Conservation (phyloP, 2,113 vertebrate genomes). For the Callorhinus ursinus region DNA sequence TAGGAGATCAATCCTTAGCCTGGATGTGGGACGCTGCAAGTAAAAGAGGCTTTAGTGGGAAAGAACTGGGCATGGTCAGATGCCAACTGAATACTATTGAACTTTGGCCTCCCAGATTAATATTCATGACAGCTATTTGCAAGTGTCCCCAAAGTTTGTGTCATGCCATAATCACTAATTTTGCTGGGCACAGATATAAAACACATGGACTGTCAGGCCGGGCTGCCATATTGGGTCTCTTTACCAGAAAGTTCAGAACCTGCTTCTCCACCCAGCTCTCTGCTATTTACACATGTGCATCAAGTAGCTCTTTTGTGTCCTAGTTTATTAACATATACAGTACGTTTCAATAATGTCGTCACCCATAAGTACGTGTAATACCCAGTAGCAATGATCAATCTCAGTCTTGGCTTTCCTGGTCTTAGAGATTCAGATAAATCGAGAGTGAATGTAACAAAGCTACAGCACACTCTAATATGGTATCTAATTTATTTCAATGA, state of each 20-base stretch:
- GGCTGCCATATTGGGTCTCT: neutral
- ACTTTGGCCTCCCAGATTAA: neutral
- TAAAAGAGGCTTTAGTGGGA: neutral
- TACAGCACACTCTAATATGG: neutral
- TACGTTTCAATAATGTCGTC: neutral
- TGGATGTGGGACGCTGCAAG: neutral
- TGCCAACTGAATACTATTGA: neutral
- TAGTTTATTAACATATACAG: neutral
- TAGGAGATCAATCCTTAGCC: neutral
- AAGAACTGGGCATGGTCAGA: neutral
- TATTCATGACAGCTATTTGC: neutral
- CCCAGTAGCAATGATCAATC: neutral
- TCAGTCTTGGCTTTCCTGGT: constrained; percentile 7
- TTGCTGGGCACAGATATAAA: neutral
- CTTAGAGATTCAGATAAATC: constrained; percentile 22
- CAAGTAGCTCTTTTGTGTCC: neutral
- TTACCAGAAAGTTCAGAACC: neutral
- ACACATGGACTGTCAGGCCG: neutral
- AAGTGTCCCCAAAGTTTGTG: neutral
- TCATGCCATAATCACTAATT: neutral
- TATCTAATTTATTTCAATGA: constrained; percentile 19
- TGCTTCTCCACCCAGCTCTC: neutral
- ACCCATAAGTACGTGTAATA: neutral
- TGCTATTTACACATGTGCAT: neutral
- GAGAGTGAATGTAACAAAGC: neutral